Percentiles rank a stretch among this genome's conserved stretches.
Conservation (phyloP, 2,113 vertebrate genomes). For the Campylomormyrus tamandua region DNA sequence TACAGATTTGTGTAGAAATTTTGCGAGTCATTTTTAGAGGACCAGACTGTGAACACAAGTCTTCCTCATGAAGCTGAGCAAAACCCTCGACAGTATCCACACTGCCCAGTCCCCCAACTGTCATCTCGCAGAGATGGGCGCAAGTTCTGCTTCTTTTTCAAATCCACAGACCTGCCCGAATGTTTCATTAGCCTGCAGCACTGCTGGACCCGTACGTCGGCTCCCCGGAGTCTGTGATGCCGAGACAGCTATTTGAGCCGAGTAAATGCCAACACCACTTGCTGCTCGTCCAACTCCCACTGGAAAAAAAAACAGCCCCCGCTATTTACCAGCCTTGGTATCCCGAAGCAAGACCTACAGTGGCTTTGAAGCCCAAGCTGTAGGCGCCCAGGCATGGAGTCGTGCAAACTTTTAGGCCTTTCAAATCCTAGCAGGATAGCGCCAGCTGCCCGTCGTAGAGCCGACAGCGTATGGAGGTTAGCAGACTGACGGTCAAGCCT, state of each 20-base stretch:
- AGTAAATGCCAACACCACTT: neutral
- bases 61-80: neutral
- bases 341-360: neutral
- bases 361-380: neutral
- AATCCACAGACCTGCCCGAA: neutral
- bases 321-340: neutral
- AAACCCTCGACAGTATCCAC: neutral
- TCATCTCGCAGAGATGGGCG: neutral
- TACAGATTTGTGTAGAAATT: neutral
- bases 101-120: neutral
- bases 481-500: neutral
- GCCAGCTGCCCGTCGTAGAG: neutral
- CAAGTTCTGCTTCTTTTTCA: neutral
- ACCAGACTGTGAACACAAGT: neutral
- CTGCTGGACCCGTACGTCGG: neutral
- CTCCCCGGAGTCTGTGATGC: neutral
- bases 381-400: neutral
- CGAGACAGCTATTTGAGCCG: neutral
- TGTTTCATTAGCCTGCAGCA: neutral
- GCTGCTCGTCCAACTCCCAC: neutral
- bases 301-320: neutral
- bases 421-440: neutral
- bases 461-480: neutral
- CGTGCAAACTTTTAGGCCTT: neutral
- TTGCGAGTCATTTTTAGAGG: neutral